Evolutionary conservation across 2,888 invertebrate genomes (phyloP), one percentile per base, ranked within the genome.

Genomic region (Nemoura dubitans): DNA sequence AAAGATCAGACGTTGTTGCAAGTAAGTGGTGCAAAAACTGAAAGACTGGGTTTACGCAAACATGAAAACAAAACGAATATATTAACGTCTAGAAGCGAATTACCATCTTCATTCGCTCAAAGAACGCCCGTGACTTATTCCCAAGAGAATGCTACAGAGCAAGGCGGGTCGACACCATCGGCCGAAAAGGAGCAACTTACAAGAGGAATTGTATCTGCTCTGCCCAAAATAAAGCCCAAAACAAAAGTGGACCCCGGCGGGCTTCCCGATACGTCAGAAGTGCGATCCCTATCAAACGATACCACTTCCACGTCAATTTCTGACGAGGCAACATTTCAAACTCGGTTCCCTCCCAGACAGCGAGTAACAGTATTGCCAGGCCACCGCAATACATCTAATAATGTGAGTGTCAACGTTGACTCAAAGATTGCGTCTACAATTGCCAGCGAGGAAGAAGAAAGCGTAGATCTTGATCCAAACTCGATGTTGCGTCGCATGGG

Each of bases 261-360:
- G 36, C 36, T 36, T 36, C 36, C 36, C 36, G 36, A 36, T 36
- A 36, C 59, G 10, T 59, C 59, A 21, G 14, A 3, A 59, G 21
- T 21, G 21, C 59, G 16, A 21, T 10, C 59, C 14, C 21, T 59
- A 7, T 42, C 21, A 1, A 76, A 84, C 25, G 59, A 27, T 27
- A 84, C 84, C 0, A 84, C 28, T 27, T 26, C 76, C 16, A 84
- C 84, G 28, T 29, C 81, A 29, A 26, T 27, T 6, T 28, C 78
- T 28, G 78, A 27, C 28, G 43, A 36, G 42, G 29, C 84, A 76
- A 43, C 29, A 16, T 84, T 84, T 76, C 84, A 84, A 27, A 84
- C 84, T 6, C 26, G 84, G 28, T 84, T 84, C 28, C 84, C 84
- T n/a, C 84, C 84, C 3, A 84, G 84, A 28, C 76, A 84, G n/a